These are phyloP conservation scores for Hypomesus transpacificus DNA, from an alignment of 2,113 vertebrate species.

Conservation along the genomic window DNA sequence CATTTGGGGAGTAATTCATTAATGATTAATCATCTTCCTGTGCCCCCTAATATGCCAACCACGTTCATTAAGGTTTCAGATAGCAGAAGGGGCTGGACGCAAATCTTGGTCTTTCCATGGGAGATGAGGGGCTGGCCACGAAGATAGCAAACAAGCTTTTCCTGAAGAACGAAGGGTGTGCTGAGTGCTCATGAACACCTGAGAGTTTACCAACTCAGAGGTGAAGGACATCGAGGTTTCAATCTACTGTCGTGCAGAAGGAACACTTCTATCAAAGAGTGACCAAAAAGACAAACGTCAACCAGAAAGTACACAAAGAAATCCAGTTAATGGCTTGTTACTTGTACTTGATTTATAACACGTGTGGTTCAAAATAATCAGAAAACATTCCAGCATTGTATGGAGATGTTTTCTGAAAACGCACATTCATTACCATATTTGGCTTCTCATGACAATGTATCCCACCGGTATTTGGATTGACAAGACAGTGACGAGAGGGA, in stretches of 20 bases:
- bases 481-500: too few species aligned
- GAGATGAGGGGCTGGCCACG: constrained; percentile 17
- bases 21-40: constrained; percentile 53
- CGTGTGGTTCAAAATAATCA: too few species aligned
- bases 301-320: too few species aligned
- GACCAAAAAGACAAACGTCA: too few species aligned
- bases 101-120: constrained; percentile 22
- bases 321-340: too few species aligned
- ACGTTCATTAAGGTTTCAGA: constrained; percentile 43
- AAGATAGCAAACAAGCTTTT: constrained; percentile 28
- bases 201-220: background rate
- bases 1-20: constrained; percentile 53
- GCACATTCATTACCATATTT: background rate
- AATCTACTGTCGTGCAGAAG: background rate
- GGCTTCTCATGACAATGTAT: background rate
- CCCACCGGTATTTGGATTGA: background rate
- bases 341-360: too few species aligned
- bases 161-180: background rate
- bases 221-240: background rate
- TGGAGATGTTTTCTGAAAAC: background rate
- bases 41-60: constrained; percentile 36
- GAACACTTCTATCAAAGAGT: background rate
- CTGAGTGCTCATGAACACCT: background rate
- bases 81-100: background rate
- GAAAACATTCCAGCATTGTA: too few species aligned